Evolutionary conservation across 2,113 vertebrate genomes (phyloP).

Genomic region (Chloebia gouldiae): DNA sequence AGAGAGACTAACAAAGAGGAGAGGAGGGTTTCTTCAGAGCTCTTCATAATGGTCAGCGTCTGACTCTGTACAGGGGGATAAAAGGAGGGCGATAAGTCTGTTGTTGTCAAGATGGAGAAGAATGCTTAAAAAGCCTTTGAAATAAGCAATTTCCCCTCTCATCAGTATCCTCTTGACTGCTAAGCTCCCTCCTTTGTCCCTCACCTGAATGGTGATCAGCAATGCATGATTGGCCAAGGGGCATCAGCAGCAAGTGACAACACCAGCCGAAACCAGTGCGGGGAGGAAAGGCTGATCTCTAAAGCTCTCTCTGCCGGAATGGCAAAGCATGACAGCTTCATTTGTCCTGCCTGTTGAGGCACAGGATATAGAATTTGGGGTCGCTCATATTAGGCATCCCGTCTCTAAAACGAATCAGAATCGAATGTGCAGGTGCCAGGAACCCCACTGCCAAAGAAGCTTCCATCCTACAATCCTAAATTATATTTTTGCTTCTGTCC

Average conservation of each 20-base stretch:
- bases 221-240: conserved; percentile 60
- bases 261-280: neutral
- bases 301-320: neutral
- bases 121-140: conserved; percentile 47
- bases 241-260: conserved; percentile 45
- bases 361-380: neutral
- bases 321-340: neutral
- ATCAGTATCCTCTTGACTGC: conserved; percentile 41
- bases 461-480: neutral
- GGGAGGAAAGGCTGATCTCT: neutral
- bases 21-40: neutral
- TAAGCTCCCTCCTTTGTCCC: conserved; percentile 63
- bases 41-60: neutral
- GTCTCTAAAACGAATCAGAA: neutral
- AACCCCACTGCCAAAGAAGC: neutral
- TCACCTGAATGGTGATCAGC: conserved; percentile 63
- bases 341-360: neutral
- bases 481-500: neutral
- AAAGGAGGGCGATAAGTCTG: conserved; percentile 38
- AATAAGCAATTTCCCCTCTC: conserved; percentile 63
- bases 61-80: neutral
- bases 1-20: neutral
- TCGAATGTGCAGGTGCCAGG: neutral
- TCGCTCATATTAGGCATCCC: neutral
- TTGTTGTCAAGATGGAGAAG: conserved; percentile 50